Evolutionary conservation across 2,113 vertebrate species (phyloP).

Genomic region (Perca flavescens): DNA sequence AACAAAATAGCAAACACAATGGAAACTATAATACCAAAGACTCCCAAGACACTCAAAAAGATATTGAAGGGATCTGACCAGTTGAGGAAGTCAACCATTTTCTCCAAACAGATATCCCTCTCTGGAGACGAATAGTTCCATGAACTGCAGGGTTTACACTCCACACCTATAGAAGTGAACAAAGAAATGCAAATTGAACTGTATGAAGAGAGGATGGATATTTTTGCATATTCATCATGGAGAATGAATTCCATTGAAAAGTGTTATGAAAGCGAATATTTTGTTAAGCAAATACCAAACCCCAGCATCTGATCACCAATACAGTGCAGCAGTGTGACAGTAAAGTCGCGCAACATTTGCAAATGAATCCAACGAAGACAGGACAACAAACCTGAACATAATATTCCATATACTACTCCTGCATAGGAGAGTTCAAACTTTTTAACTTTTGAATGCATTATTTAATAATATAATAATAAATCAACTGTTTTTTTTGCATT

Average conservation of each 20-base stretch:
- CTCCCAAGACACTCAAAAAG: constrained; percentile 24
- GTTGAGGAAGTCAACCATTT: constrained; percentile 28
- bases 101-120: constrained; percentile 51
- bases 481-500: too few species aligned
- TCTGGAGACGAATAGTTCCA: constrained; percentile 26
- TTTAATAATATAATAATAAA: not conserved
- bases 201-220: not conserved
- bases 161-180: constrained; percentile 19
- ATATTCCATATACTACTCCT: not conserved
- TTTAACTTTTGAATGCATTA: not conserved
- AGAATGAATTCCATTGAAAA: not conserved
- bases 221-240: not conserved
- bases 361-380: not conserved
- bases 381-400: not conserved
- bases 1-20: constrained; percentile 59
- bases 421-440: not conserved
- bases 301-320: not conserved
- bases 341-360: not conserved
- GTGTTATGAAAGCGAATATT: not conserved
- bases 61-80: constrained; percentile 54
- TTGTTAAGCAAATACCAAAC: not conserved
- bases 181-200: not conserved
- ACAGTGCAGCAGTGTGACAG: not conserved
- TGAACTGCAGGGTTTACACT: constrained; percentile 23
- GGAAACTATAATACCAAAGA: constrained; percentile 41